These are phyloP conservation scores for Alouatta palliata DNA, from an alignment of 2,113 vertebrate species.

Conservation along the genomic window DNA sequence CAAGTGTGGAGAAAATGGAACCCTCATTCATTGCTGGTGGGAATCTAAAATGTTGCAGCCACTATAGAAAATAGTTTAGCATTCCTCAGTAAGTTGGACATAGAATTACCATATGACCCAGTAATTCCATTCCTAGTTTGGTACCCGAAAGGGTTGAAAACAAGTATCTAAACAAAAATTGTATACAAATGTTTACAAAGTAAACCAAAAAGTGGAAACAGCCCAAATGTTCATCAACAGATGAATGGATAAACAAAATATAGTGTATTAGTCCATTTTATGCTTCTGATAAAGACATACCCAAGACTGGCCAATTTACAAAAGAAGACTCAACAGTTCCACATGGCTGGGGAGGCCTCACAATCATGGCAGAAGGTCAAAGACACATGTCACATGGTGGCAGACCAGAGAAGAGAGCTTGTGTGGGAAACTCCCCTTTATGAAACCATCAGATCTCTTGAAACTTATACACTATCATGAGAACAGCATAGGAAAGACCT, in stretches of 20 bases:
- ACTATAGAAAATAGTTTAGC: neutral
- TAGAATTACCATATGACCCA: neutral
- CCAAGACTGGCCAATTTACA: too few species aligned
- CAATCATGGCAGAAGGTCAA: too few species aligned
- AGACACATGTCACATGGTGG: too few species aligned
- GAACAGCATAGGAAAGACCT: too few species aligned
- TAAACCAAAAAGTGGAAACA: neutral
- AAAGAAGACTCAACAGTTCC: too few species aligned
- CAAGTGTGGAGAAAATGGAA: neutral
- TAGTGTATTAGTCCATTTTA: too few species aligned
- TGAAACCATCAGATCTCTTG: too few species aligned
- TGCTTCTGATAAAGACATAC: too few species aligned
- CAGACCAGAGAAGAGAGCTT: too few species aligned
- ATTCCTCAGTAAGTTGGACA: neutral
- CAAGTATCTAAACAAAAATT: neutral
- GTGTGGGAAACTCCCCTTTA: too few species aligned
- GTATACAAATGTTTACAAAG: neutral
- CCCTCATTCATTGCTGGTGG: neutral
- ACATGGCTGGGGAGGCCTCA: too few species aligned
- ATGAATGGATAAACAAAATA: neutral
- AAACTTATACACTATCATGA: too few species aligned
- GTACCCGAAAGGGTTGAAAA: neutral
- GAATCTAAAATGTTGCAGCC: neutral
- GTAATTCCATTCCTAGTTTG: neutral
- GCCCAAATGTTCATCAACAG: neutral